A percentile compares a stretch with the other conserved stretches of the same genome.
These are phyloP conservation scores for Tenrec ecaudatus DNA, from an alignment of 2,113 vertebrate species.

Conservation along the genomic window DNA sequence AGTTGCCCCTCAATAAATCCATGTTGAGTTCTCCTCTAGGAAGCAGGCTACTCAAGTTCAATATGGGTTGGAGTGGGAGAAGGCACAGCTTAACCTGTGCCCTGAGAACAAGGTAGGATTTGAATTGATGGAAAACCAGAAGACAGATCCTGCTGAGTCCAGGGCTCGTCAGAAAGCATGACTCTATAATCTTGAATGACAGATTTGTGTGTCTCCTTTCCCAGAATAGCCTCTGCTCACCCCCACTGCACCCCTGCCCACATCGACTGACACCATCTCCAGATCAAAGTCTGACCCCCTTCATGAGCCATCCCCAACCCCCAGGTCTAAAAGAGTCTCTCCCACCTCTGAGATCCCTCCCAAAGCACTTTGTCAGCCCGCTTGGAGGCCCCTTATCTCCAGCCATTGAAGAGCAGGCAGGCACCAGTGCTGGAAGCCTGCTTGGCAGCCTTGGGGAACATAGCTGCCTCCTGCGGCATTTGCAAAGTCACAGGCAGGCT, in stretches of 20 bases:
- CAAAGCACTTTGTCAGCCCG: constrained; percentile 27
- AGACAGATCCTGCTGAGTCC: background rate
- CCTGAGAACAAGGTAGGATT: background rate
- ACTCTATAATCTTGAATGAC: background rate
- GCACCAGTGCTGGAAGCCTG: background rate
- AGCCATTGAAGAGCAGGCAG: background rate
- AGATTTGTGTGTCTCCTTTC: constrained; percentile 17
- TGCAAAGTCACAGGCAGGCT: constrained; percentile 53
- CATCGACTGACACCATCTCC: background rate
- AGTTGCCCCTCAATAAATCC: background rate
- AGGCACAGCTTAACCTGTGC: background rate
- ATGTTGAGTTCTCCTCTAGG: background rate
- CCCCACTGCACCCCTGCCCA: background rate
- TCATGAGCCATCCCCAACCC: background rate
- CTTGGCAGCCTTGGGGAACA: background rate
- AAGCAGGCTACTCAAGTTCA: background rate
- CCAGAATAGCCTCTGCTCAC: constrained; percentile 12
- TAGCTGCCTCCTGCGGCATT: background rate
- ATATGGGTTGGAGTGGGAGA: background rate
- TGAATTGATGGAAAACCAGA: background rate
- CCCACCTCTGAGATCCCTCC: background rate
- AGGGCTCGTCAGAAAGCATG: background rate
- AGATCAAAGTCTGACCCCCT: constrained; percentile 3
- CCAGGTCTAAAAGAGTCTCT: constrained; percentile 39
- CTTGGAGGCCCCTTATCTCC: constrained; percentile 47